These are phyloP conservation scores for Leptocoma aspasia DNA, from an alignment of 2,113 vertebrate species.

Conservation along the genomic window DNA sequence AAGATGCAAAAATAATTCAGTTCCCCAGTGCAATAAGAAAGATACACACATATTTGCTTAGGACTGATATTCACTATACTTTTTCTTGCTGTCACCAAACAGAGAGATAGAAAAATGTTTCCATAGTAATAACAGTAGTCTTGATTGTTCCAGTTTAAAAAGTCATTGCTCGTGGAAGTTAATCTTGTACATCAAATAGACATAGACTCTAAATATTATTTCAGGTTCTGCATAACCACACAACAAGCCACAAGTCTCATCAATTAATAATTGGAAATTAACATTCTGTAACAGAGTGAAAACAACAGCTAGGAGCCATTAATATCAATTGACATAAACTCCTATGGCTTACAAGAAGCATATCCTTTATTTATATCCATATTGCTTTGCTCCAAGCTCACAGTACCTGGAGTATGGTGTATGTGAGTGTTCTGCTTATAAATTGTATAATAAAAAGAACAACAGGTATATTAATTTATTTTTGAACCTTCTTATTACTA, in stretches of 20 bases:
- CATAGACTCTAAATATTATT: neutral
- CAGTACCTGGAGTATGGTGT: neutral
- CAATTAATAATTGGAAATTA: conserved; percentile 20
- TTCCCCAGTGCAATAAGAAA: neutral
- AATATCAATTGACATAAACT: conserved; percentile 1
- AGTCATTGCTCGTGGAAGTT: neutral
- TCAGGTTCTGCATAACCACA: neutral
- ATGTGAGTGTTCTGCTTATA: neutral
- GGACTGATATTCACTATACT: neutral
- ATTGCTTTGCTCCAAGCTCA: neutral
- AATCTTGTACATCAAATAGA: neutral
- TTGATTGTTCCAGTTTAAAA: neutral
- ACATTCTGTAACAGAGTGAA: neutral
- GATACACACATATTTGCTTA: neutral
- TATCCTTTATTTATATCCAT: neutral
- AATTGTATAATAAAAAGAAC: neutral
- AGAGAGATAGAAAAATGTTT: neutral
- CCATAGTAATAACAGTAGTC: neutral
- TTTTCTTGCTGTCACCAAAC: neutral
- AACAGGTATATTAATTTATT: neutral
- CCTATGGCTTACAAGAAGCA: neutral
- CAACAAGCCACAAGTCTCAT: neutral
- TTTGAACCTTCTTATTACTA: neutral
- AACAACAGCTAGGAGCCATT: neutral
- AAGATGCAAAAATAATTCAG: neutral